Base-by-base conservation (phyloP, 2,113 vertebrate genomes). In the Tenebrosternarchus preto region DNA sequence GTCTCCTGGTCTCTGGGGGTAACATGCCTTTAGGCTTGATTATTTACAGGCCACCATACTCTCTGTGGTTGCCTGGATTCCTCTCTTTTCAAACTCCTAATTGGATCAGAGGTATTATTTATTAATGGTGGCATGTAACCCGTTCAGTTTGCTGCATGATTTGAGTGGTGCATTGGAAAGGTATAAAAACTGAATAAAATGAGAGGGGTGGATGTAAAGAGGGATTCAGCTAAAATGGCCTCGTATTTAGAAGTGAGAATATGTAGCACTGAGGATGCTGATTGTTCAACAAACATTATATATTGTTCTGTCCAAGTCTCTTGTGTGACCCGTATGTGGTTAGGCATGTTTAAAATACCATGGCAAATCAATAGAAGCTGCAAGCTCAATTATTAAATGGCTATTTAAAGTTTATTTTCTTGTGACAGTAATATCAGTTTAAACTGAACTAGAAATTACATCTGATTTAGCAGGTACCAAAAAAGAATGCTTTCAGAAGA, bases 61-160 rank as follows among this genome's bases (percentile, higher is more conserved):
- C 83, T 64, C 53, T 82, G 83, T 89, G 86, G 88, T 90, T 82
- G 89, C 83, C 82, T 84, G 85, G 86, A 91, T 89, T 90, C 76
- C 68, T 80, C 88, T 78, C 83, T 87, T 84, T 85, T 82, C 85
- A 85, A 86, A 83, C 82, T 72, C 88, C 88, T 92, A 92, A 92
- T 91, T 92, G 88, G 89, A 90, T 91, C 86, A 87, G 82, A 81
- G 85, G 76, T 87, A 93, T 93, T 80, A 88, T 90, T 92, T 93
- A 92, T 92, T 92, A 91, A 92, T 91, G 86, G 66, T 39, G 16
- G 83, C 84, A 85, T 86, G 88, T 88, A 88, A 86, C 88, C 88
- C 85, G 87, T 87, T 89, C 63, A 86, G 80, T 85, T 89, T 90
- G 78, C 82, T 73, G 81, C 77, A 87, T 92, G 86, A 89, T 89